Evolutionary conservation across 2,113 vertebrate genomes (phyloP), one percentile per base, ranked within the genome.

Genomic region (Cathartes aura): DNA sequence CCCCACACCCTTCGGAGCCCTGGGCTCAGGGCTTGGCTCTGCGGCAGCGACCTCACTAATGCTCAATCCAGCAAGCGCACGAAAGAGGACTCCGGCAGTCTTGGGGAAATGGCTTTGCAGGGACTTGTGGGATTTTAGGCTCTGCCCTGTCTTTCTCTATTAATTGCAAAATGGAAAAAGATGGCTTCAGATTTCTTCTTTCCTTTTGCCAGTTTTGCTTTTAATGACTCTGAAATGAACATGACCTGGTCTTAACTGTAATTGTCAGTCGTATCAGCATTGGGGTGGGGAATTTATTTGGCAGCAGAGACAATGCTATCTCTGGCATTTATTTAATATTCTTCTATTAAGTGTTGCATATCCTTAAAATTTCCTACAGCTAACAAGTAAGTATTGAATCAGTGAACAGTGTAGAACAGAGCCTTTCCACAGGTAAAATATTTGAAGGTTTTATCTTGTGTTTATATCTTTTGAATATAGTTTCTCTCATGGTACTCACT

Each of bases 171-270:
- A 67, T 58, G 45, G 43, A 32, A 83, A 56, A 88, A 81, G 59
- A 23, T 88, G 18, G 26, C 19, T 80, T 95, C 47, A 55, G 42
- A 40, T 95, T 76, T 83, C 72, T 81, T 92, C 38, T 84, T 59
- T 87, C n/a, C 21, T 93, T 58, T 90, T 70, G 16, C 88, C n/a
- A 20, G 32, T 53, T 94, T 78, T 81, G 67, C 72, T 93, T 93
- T 89, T 92, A 94, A 74, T 96, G 92, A 67, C 66, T 90, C 58
- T 70, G 68, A 93, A 90, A 93, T 86, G n/a, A 94, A 59, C 47
- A n/a, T 71, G 68, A 78, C 55, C 59, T 1, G 1, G 30, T 71
- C 68, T 93, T 67, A 88, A 47, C 68, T 81, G 56, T 84, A 81
- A 55, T 62, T 88, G 55, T 70, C 68, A 90, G 64, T 71, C 7